Conservation (phyloP, 37 sponge, comb jelly and placozoan species). For the Beroe forskalii region DNA sequence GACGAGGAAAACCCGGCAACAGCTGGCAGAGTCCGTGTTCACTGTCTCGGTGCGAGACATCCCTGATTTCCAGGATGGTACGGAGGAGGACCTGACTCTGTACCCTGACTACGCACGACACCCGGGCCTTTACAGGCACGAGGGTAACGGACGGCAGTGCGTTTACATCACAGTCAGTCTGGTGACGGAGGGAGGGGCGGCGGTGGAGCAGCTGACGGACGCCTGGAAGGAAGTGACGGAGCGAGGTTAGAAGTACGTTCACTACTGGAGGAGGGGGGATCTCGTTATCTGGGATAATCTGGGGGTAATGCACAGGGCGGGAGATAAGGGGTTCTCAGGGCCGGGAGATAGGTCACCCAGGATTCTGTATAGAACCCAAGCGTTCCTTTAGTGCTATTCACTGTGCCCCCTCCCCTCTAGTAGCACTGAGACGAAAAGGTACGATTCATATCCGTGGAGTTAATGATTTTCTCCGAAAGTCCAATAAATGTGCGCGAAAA, state of each 20-base stretch:
- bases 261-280: background rate
- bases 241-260: background rate
- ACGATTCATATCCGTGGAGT: no score
- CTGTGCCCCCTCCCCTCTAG: no score
- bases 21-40: background rate
- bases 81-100: background rate
- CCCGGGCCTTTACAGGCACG: background rate
- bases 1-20: background rate
- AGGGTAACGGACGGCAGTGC: background rate
- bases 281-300: background rate
- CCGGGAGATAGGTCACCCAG: background rate
- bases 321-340: background rate
- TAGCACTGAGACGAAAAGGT: no score
- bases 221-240: background rate
- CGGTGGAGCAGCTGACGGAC: background rate
- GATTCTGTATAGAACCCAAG: background rate
- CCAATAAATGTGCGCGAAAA: no score
- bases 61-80: background rate
- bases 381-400: background rate
- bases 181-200: background rate
- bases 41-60: background rate
- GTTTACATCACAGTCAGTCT: background rate
- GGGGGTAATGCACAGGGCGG: conserved; percentile 9
- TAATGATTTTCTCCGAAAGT: no score
- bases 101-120: background rate